Conservation (phyloP, 2,113 vertebrate genomes). For the Athene cunicularia region DNA sequence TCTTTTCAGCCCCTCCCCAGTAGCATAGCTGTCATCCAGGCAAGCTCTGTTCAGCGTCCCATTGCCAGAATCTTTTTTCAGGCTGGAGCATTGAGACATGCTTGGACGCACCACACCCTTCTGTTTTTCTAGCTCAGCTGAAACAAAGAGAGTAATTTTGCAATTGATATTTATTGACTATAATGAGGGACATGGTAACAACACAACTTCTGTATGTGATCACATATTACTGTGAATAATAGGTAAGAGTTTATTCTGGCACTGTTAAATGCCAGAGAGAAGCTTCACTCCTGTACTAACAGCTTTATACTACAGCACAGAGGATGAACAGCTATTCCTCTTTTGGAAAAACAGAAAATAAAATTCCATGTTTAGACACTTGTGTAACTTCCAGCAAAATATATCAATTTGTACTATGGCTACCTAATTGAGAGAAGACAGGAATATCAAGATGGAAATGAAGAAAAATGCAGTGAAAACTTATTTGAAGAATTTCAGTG, state of each 20-base stretch:
- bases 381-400: background rate
- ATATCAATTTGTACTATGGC: fast-evolving
- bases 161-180: background rate
- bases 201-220: background rate
- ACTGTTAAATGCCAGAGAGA: background rate
- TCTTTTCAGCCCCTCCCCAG: slow-evolving; percentile 91
- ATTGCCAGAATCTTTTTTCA: slow-evolving; percentile 91
- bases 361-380: background rate
- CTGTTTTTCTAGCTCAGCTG: slow-evolving; percentile 97
- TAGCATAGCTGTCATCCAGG: slow-evolving; percentile 93
- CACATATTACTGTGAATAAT: background rate
- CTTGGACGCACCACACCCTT: slow-evolving; percentile 92
- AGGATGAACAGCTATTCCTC: background rate
- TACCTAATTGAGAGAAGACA: background rate
- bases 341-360: background rate
- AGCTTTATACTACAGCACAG: background rate
- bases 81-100: slow-evolving; percentile 89
- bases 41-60: slow-evolving; percentile 87
- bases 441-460: background rate
- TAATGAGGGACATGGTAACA: background rate
- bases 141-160: background rate
- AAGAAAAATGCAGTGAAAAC: background rate
- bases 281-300: background rate
- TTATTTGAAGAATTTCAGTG: background rate
- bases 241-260: background rate